Evolutionary conservation across 2,888 invertebrate genomes (phyloP).

Genomic region (Sympetrum striolatum): DNA sequence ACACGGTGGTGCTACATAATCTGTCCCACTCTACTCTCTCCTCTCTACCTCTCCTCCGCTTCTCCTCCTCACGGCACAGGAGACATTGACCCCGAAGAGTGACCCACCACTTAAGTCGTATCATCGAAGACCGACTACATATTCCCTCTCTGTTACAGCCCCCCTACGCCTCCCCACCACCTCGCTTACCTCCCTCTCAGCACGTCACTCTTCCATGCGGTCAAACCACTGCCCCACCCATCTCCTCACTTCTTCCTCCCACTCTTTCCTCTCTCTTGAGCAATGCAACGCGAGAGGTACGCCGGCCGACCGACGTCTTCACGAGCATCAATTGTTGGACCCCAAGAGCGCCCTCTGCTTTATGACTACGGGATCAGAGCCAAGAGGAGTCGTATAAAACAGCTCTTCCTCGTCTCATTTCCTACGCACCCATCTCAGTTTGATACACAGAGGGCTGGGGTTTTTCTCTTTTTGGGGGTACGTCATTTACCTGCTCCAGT

Average conservation of each 20-base stretch:
- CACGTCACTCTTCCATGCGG: constrained; percentile 17
- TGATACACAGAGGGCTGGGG: not conserved
- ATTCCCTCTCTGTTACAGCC: constrained; percentile 16
- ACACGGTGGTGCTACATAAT: not conserved
- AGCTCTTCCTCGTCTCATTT: not conserved
- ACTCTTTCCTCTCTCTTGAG: not conserved
- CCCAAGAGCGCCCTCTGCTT: not conserved
- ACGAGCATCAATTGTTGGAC: not conserved
- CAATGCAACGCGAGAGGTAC: not conserved
- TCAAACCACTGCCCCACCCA: constrained; percentile 25
- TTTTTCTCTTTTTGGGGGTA: not conserved
- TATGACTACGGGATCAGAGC: not conserved
- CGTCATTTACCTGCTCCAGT: not conserved
- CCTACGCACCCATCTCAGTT: not conserved
- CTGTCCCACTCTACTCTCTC: not conserved
- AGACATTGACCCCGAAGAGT: constrained; percentile 29
- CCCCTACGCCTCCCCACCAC: not conserved
- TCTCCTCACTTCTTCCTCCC: not conserved
- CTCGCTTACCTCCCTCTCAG: not conserved
- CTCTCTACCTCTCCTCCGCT: not conserved
- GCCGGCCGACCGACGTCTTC: not conserved
- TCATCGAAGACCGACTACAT: constrained; percentile 11
- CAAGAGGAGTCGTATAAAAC: not conserved
- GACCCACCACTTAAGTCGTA: constrained; percentile 26
- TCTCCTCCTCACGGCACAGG: not conserved